A percentile compares a stretch with the other conserved stretches of the same genome.
Conservation (phyloP, 30 jellyfish, hydroid and myxozoan species). For the Hydra vulgaris region DNA sequence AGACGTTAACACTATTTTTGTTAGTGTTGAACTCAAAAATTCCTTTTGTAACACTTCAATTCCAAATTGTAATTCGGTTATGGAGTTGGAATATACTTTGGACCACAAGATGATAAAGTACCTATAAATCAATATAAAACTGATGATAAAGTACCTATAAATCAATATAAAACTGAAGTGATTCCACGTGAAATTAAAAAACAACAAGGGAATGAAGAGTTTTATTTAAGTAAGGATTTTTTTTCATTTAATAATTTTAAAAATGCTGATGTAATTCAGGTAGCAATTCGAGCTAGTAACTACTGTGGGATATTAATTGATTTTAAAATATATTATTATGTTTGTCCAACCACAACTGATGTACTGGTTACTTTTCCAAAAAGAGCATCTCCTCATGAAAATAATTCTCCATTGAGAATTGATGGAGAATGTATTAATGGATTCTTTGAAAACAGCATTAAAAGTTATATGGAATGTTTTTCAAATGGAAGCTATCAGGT, state of each 20-base stretch:
- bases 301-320: neutral
- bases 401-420: neutral
- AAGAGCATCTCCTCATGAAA: neutral
- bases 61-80: neutral
- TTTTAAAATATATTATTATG: neutral
- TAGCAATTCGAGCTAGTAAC: neutral
- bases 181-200: neutral
- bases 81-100: neutral
- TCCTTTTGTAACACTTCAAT: neutral
- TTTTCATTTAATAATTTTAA: neutral
- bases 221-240: neutral
- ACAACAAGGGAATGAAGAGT: neutral
- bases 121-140: too few species aligned
- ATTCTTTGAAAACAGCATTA: neutral
- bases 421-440: slow-evolving; percentile 1
- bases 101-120: too few species aligned
- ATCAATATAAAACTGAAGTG: neutral
- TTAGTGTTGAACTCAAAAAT: neutral
- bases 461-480: slow-evolving; percentile 32
- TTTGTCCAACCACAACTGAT: neutral
- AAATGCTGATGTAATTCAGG: neutral
- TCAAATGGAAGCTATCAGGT: slow-evolving; percentile 46
- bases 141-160: neutral
- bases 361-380: neutral
- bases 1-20: neutral